Conservation (phyloP, 1,140 invertebrate species). For the Steinernema feltiae region DNA sequence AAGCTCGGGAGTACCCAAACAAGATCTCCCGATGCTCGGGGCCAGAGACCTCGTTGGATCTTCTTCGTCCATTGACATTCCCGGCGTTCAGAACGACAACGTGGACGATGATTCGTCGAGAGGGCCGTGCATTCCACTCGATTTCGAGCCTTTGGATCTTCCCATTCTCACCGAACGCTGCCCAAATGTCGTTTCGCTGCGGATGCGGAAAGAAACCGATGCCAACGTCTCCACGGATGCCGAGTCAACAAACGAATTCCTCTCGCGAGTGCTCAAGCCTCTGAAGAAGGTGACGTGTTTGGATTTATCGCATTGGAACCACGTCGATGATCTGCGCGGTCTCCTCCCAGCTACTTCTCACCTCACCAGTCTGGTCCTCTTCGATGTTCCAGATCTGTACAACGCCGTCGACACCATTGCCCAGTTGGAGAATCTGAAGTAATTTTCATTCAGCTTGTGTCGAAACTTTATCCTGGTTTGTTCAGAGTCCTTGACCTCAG, state of each 20-base stretch:
- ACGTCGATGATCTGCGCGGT: conserved; percentile 34
- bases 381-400: conserved; percentile 66
- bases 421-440: conserved; percentile 63
- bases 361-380: conserved; percentile 70
- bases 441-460: conserved; percentile 36
- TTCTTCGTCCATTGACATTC: background rate
- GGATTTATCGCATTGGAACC: conserved; percentile 70
- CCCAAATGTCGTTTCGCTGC: background rate
- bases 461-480: conserved; percentile 34
- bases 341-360: conserved; percentile 22
- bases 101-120: background rate
- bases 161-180: background rate
- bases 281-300: conserved; percentile 68
- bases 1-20: background rate
- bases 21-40: background rate
- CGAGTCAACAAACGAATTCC: conserved; percentile 29
- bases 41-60: background rate
- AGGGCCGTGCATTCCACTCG: background rate
- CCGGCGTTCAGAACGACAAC: background rate
- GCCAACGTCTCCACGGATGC: conserved; percentile 19
- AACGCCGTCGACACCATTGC: conserved; percentile 63
- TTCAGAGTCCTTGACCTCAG: conserved; percentile 78
- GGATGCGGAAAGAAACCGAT: conserved; percentile 1
- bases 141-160: background rate
- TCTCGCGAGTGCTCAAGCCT: conserved; percentile 61